Evolutionary conservation across 2,888 invertebrate genomes (phyloP).

Genomic region (Noctuana brunneofusca): DNA sequence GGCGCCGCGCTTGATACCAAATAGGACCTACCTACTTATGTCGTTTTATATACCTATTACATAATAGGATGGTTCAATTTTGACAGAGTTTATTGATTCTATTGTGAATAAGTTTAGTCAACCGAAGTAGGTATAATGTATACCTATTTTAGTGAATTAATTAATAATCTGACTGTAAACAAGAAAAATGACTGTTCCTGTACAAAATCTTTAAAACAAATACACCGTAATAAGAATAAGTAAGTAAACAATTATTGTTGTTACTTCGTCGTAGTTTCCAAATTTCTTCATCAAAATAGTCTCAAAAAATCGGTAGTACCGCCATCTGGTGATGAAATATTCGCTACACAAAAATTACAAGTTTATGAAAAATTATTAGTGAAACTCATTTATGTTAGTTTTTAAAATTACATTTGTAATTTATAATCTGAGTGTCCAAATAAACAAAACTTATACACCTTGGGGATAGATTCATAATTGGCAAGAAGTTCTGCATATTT

Average conservation of each 20-base stretch:
- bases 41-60: too few relatives aligned
- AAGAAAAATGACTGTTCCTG: background rate
- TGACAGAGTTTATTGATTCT: too few relatives aligned
- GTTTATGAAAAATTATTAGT: too few relatives aligned
- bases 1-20: too few relatives aligned
- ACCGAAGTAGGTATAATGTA: too few relatives aligned
- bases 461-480: background rate
- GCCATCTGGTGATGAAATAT: conserved; percentile 35
- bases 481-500: conserved; percentile 53
- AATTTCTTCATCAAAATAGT: background rate
- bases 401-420: background rate
- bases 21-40: too few relatives aligned
- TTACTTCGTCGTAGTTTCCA: too few relatives aligned
- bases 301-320: conserved; percentile 9
- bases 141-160: too few relatives aligned
- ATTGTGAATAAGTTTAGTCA: too few relatives aligned
- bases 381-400: background rate
- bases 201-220: background rate
- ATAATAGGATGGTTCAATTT: too few relatives aligned
- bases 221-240: background rate
- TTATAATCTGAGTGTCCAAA: background rate
- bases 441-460: background rate
- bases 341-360: background rate
- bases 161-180: too few relatives aligned
- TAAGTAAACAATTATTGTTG: too few relatives aligned